These are phyloP conservation scores for Rhyzopertha dominica DNA, from an alignment of 1,140 invertebrate species.

Conservation along the genomic window DNA sequence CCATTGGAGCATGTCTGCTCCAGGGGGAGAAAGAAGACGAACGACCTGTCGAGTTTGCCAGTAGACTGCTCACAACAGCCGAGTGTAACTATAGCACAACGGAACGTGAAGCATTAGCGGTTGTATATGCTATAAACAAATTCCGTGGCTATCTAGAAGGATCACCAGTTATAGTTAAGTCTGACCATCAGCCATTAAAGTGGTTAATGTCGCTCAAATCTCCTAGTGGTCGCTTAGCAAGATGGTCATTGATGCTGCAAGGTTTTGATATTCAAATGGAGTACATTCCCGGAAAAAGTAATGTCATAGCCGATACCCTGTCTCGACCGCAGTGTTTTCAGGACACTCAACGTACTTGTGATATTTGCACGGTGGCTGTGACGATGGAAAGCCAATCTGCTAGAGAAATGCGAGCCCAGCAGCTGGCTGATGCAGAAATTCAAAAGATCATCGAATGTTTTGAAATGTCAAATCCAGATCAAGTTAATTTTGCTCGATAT, in stretches of 20 bases:
- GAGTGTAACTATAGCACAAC: slow-evolving; percentile 43
- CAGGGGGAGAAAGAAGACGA: slow-evolving; percentile 38
- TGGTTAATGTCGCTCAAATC: slow-evolving; percentile 47
- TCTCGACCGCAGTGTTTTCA: slow-evolving; percentile 10
- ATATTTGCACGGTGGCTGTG: too few relatives aligned
- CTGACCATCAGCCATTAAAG: slow-evolving; percentile 50
- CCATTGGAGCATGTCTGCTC: slow-evolving; percentile 38
- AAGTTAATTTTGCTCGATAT: too few relatives aligned
- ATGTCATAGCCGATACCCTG: slow-evolving; percentile 14
- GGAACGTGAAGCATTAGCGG: slow-evolving; percentile 44
- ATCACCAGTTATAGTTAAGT: slow-evolving; percentile 7
- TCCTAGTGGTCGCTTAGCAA: slow-evolving; percentile 24
- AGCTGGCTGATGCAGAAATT: too few relatives aligned
- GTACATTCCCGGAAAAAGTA: slow-evolving; percentile 17
- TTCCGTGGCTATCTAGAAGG: slow-evolving; percentile 26
- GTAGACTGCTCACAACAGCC: slow-evolving; percentile 26
- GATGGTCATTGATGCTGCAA: slow-evolving; percentile 26
- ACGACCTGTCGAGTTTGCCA: slow-evolving; percentile 41
- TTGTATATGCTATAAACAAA: too few relatives aligned
- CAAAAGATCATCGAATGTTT: too few relatives aligned
- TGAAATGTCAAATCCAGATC: too few relatives aligned
- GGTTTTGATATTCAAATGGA: slow-evolving; percentile 14
- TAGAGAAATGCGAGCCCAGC: too few relatives aligned
- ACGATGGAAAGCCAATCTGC: too few relatives aligned
- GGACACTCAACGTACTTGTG: background rate